These are phyloP conservation scores for Dasyprocta punctata DNA, from an alignment of 2,113 vertebrate genomes.

Conservation along the genomic window DNA sequence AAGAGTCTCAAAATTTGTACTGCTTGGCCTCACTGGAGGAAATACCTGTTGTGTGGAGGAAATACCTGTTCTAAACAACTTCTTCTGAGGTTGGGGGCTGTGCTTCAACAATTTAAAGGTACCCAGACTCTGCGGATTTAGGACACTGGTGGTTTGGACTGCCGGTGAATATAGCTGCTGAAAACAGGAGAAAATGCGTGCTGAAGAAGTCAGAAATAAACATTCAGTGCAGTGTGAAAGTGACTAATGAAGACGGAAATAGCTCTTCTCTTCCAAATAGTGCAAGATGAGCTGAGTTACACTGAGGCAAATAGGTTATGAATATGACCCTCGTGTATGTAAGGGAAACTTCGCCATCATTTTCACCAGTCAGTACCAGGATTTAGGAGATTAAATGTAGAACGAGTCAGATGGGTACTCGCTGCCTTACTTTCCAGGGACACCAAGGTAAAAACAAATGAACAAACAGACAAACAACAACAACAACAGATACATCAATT, in stretches of 20 bases:
- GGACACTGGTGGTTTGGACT: not conserved
- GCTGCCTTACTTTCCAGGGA: not conserved
- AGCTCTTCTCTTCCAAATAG: not conserved
- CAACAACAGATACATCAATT: not conserved
- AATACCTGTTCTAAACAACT: not conserved
- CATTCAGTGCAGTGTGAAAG: not conserved
- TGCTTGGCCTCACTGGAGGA: not conserved
- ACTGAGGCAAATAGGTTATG: not conserved
- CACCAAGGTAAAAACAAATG: not conserved
- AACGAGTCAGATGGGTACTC: not conserved
- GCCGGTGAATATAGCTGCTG: not conserved
- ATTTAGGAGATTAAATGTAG: not conserved
- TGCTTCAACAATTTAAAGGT: too few species aligned
- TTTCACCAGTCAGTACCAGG: not conserved
- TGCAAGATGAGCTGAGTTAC: not conserved
- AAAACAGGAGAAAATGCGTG: not conserved
- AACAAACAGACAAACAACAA: not conserved
- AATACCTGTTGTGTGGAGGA: not conserved
- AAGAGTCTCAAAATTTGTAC: not conserved
- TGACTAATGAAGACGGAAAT: not conserved
- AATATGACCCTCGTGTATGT: not conserved
- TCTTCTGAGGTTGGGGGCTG: not conserved
- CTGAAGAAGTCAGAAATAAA: not conserved
- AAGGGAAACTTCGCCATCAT: not conserved
- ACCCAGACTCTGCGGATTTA: fast-evolving